Evolutionary conservation across 1,140 invertebrate species (phyloP).

Genomic region (Ganaspis sp.): DNA sequence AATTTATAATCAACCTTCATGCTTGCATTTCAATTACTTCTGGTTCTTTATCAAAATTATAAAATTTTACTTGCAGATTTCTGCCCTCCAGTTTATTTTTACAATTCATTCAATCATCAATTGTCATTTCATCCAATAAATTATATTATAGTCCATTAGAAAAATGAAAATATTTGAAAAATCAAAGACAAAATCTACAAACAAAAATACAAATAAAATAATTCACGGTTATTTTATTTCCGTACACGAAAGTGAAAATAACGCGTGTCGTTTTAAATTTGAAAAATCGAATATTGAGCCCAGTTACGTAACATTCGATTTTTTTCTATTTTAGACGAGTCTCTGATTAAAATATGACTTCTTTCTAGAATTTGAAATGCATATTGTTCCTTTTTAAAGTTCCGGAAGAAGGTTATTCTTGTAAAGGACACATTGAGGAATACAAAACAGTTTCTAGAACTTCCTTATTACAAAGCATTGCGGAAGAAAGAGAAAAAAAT

Average conservation of each 20-base stretch:
- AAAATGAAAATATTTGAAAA: background rate
- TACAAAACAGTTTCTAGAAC: background rate
- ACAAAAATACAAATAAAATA: too few species aligned
- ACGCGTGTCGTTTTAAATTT: too few species aligned
- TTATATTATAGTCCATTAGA: background rate
- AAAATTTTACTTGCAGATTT: conserved; percentile 26
- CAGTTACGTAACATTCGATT: too few species aligned
- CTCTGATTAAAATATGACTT: too few species aligned
- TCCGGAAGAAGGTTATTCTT: background rate
- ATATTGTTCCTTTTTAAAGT: background rate
- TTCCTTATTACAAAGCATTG: background rate
- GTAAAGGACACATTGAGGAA: background rate
- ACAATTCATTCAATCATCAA: background rate
- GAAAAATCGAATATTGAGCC: too few species aligned
- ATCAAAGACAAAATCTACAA: background rate
- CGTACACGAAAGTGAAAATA: too few species aligned
- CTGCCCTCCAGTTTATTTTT: background rate
- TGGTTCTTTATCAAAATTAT: conserved; percentile 15
- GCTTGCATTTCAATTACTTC: conserved; percentile 13
- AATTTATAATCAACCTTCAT: conserved; percentile 11
- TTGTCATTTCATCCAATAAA: background rate
- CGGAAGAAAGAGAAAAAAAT: background rate
- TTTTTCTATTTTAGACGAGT: too few species aligned
- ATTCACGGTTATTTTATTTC: too few species aligned
- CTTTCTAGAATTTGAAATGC: too few species aligned